Conservation (phyloP, 2,888 invertebrate genomes). For the Sisyra nigra region DNA sequence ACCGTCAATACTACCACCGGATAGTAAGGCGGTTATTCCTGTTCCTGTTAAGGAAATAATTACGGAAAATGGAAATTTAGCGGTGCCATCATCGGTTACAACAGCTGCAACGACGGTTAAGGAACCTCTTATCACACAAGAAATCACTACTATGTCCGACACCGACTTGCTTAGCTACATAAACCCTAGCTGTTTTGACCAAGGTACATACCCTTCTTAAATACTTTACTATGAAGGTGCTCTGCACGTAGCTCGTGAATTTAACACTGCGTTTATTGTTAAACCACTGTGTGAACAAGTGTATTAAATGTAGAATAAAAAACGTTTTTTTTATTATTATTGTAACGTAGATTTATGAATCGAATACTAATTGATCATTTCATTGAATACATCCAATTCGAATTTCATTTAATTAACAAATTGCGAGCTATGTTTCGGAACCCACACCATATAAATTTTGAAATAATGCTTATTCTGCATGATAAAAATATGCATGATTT, state of each 20-base stretch:
- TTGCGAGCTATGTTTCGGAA: too few relatives aligned
- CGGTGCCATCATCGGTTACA: conserved; percentile 16
- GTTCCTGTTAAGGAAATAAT: conserved; percentile 19
- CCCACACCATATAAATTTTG: too few relatives aligned
- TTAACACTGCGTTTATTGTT: neutral
- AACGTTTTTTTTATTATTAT: neutral
- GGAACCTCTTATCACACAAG: conserved; percentile 45
- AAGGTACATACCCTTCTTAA: conserved; percentile 32
- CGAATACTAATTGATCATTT: too few relatives aligned
- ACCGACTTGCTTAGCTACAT: conserved; percentile 78
- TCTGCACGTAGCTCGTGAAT: neutral
- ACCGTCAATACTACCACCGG: conserved; percentile 3
- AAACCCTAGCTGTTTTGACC: conserved; percentile 79
- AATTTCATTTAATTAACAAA: too few relatives aligned
- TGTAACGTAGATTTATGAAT: neutral
- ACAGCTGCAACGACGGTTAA: conserved; percentile 21
- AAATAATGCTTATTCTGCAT: too few relatives aligned
- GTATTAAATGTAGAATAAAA: neutral
- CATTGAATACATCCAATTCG: too few relatives aligned
- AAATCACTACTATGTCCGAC: conserved; percentile 71
- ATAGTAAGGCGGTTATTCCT: conserved; percentile 15
- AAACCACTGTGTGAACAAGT: neutral
- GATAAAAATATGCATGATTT: too few relatives aligned
- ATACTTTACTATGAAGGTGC: neutral
- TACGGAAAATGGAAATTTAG: conserved; percentile 5